phyloP scores from a whole-genome alignment of 2,113 vertebrate species.

The Centrocercus urophasianus region DNA sequence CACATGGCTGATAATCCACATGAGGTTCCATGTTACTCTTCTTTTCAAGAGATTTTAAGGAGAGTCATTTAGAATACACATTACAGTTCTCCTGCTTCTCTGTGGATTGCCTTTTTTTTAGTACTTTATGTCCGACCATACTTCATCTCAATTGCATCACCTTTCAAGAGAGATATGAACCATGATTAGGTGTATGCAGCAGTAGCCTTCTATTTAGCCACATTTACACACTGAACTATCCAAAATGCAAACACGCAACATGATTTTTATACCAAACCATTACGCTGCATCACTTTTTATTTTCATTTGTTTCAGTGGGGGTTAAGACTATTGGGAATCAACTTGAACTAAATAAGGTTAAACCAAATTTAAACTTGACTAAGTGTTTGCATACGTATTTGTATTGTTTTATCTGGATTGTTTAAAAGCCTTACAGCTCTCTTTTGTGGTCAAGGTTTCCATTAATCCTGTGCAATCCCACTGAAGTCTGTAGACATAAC shows the following conservation, averaged over 20 bases:
- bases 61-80: not conserved
- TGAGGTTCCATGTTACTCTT: not conserved
- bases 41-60: not conserved
- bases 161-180: not conserved
- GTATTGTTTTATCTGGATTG: not conserved
- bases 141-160: not conserved
- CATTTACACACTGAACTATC: not conserved
- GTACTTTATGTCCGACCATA: not conserved
- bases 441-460: not conserved
- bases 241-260: not conserved
- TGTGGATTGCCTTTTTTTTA: not conserved
- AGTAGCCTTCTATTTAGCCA: not conserved
- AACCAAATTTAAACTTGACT: not conserved
- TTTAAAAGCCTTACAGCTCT: not conserved
- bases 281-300: not conserved
- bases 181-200: not conserved
- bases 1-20: not conserved
- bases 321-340: not conserved
- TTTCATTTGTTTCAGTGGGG: not conserved
- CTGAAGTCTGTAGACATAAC: not conserved
- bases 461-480: not conserved
- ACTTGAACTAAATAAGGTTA: not conserved
- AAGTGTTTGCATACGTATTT: not conserved
- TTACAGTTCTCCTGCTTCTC: not conserved
- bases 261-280: not conserved